Percentiles rank a stretch among this genome's conserved stretches.
Evolutionary conservation across 2,888 invertebrate species (phyloP).

Genomic region (Urechis unicinctus): DNA sequence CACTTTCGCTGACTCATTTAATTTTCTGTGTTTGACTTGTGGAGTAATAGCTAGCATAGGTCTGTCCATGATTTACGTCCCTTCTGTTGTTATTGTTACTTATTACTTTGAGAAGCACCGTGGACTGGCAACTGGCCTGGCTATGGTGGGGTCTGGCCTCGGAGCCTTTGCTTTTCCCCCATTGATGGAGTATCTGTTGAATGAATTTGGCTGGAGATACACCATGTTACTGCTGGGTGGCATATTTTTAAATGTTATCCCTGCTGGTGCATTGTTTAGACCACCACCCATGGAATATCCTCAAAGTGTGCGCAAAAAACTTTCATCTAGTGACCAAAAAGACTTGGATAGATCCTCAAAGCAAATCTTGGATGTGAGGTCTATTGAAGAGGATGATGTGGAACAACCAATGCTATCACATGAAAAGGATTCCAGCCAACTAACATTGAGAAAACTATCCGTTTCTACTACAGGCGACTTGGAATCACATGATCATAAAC

Average conservation of each 20-base stretch:
- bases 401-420: too few relatives aligned
- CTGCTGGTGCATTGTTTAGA: constrained; percentile 17
- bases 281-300: constrained; percentile 8
- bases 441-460: too few relatives aligned
- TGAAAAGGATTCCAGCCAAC: too few relatives aligned
- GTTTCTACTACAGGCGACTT: too few relatives aligned
- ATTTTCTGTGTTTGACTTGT: constrained; percentile 13
- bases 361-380: not conserved
- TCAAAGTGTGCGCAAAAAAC: not conserved
- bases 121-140: constrained; percentile 25
- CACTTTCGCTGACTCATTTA: constrained; percentile 16
- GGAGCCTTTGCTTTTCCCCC: constrained; percentile 28
- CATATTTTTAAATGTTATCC: constrained; percentile 16
- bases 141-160: constrained; percentile 29
- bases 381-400: not conserved
- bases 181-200: constrained; percentile 21
- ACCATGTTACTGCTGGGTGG: constrained; percentile 23
- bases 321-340: too few relatives aligned
- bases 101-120: constrained; percentile 23
- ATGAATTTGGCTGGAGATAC: constrained; percentile 25
- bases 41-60: constrained; percentile 23
- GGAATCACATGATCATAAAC: too few relatives aligned
- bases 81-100: constrained; percentile 21
- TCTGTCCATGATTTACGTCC: constrained; percentile 20
- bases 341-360: too few relatives aligned